Evolutionary conservation across 2,113 vertebrate genomes (phyloP).

Genomic region (Gila orcuttii): DNA sequence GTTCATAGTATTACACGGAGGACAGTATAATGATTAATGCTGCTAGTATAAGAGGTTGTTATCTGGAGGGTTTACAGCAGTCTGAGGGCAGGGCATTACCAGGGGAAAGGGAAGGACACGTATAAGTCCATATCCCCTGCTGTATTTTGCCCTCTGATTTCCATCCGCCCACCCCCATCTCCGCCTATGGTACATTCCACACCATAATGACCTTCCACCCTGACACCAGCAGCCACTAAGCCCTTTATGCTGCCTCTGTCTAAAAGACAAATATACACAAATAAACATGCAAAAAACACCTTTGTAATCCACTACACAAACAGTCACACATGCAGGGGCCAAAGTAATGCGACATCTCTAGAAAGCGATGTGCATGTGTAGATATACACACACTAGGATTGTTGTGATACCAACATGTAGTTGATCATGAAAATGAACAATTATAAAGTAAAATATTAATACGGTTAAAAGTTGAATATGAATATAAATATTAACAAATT

Average conservation of each 20-base stretch:
- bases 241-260: neutral
- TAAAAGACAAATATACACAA: neutral
- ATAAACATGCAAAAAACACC: neutral
- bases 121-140: neutral
- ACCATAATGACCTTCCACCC: slow-evolving; percentile 20
- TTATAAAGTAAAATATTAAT: neutral
- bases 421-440: neutral
- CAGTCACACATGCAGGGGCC: neutral
- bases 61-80: neutral
- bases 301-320: neutral
- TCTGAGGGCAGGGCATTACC: slow-evolving; percentile 11
- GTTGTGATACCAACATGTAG: neutral
- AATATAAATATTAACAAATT: too few relatives aligned
- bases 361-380: slow-evolving; percentile 17
- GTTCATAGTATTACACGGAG: neutral
- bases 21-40: slow-evolving; percentile 35
- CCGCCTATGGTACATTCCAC: slow-evolving; percentile 27
- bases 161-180: neutral
- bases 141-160: slow-evolving; percentile 4
- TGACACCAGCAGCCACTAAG: slow-evolving; percentile 14
- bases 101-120: slow-evolving; percentile 2
- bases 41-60: slow-evolving; percentile 7
- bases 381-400: neutral
- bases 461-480: too few relatives aligned
- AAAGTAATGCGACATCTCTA: neutral